Conservation (phyloP, 1,140 invertebrate species). For the Thaumetopoea pityocampa region DNA sequence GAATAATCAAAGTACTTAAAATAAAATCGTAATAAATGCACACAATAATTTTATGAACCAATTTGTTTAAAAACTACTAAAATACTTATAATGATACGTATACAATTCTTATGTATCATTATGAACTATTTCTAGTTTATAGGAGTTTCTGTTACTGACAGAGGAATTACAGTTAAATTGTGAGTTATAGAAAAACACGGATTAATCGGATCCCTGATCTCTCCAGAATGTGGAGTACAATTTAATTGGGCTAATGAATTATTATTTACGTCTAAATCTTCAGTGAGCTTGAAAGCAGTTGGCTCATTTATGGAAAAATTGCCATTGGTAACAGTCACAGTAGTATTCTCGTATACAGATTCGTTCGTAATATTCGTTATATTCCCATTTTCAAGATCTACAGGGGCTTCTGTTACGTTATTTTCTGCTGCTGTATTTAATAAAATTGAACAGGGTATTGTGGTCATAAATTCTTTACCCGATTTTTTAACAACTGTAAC, state of each 20-base stretch:
- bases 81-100: too few relatives aligned
- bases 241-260: constrained; percentile 23
- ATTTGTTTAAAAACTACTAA: too few relatives aligned
- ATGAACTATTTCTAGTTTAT: not conserved
- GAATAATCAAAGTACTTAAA: too few relatives aligned
- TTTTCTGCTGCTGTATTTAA: constrained; percentile 61
- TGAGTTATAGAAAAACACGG: constrained; percentile 56
- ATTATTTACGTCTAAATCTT: constrained; percentile 15
- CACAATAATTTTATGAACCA: too few relatives aligned
- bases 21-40: too few relatives aligned
- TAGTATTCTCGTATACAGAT: constrained; percentile 5
- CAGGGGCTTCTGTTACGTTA: constrained; percentile 59
- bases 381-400: constrained; percentile 23
- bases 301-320: constrained; percentile 34
- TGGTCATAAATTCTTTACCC: constrained; percentile 62
- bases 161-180: constrained; percentile 56
- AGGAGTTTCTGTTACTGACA: constrained; percentile 26
- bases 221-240: constrained; percentile 41
- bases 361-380: constrained; percentile 2
- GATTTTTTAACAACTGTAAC: constrained; percentile 64
- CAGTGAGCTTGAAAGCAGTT: constrained; percentile 30
- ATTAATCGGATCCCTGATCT: constrained; percentile 58
- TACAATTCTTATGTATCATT: too few relatives aligned
- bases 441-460: constrained; percentile 67
- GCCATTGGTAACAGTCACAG: constrained; percentile 13